Evolutionary conservation across 2,888 invertebrate genomes (phyloP).

Genomic region (Folsomia manolachei): DNA sequence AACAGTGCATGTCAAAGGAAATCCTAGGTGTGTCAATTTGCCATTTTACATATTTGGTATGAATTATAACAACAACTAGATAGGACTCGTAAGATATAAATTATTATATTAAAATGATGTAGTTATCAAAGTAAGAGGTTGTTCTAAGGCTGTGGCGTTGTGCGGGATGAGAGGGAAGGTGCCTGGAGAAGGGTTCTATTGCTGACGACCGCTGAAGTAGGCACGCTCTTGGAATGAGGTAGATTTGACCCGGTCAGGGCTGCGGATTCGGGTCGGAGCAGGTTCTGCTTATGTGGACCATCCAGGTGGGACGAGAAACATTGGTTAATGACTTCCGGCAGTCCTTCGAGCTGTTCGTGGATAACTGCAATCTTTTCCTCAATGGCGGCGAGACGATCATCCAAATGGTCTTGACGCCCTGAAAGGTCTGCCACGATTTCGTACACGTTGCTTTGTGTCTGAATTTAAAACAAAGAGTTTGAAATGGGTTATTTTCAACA

Average conservation of each 20-base stretch:
- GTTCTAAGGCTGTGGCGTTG: conserved; percentile 34
- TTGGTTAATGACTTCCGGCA: conserved; percentile 53
- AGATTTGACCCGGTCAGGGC: conserved; percentile 32
- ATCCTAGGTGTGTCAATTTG: too few species aligned
- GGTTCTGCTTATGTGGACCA: conserved; percentile 31
- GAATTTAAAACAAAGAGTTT: conserved; percentile 50
- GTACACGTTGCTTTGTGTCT: conserved; percentile 98
- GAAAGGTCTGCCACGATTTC: conserved; percentile 98
- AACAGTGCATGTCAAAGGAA: too few species aligned
- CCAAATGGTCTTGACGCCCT: conserved; percentile 85
- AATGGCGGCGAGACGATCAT: conserved; percentile 86
- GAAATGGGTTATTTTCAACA: conserved; percentile 38
- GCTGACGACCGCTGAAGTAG: conserved; percentile 44
- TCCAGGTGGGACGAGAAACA: conserved; percentile 44
- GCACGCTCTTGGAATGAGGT: conserved; percentile 51
- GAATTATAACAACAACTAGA: too few species aligned
- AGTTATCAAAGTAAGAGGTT: too few species aligned
- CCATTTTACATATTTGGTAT: too few species aligned
- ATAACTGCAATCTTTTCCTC: conserved; percentile 85
- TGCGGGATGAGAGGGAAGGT: conserved; percentile 37
- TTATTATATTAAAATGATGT: too few species aligned
- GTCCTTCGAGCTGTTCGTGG: conserved; percentile 71
- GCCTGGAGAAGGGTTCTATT: conserved; percentile 38
- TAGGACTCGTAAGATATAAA: too few species aligned
- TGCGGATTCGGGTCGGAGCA: conserved; percentile 47